phyloP scores from a whole-genome alignment of 2,888 invertebrate species.

The Meiosimyza platycephala region DNA sequence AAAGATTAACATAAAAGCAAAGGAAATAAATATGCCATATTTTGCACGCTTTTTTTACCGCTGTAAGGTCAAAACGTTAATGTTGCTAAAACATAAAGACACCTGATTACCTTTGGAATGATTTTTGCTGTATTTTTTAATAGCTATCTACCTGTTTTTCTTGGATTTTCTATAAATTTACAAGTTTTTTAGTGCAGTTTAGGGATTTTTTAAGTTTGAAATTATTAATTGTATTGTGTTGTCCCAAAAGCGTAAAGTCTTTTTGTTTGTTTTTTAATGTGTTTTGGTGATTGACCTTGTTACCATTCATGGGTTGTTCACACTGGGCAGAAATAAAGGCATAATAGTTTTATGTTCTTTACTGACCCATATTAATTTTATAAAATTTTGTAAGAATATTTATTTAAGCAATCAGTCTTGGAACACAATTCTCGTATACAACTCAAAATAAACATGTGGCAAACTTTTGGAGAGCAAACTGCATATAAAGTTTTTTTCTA shows the following conservation, averaged over 20 bases:
- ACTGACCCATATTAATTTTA: no score
- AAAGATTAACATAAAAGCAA: background rate
- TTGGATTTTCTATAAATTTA: constrained; percentile 21
- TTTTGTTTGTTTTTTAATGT: constrained; percentile 10
- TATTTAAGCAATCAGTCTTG: no score
- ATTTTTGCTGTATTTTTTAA: constrained; percentile 21
- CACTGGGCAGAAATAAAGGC: no score
- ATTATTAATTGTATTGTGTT: constrained; percentile 34
- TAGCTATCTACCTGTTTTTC: constrained; percentile 48
- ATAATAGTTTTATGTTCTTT: no score
- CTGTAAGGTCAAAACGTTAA: constrained; percentile 40
- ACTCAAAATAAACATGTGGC: no score
- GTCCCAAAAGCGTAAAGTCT: background rate
- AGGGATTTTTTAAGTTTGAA: constrained; percentile 27
- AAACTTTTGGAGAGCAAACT: no score
- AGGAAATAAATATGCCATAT: no score
- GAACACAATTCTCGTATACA: no score
- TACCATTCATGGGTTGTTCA: background rate
- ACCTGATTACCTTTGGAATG: constrained; percentile 27
- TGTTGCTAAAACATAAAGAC: background rate
- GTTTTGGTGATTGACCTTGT: background rate
- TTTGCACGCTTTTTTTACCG: constrained; percentile 30
- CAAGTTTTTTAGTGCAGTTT: constrained; percentile 15
- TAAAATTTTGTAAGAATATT: no score
- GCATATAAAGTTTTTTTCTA: no score